Evolutionary conservation across 2,797 vertebrate genomes (phyloP).

Genomic region (Sebastes paucispinis): DNA sequence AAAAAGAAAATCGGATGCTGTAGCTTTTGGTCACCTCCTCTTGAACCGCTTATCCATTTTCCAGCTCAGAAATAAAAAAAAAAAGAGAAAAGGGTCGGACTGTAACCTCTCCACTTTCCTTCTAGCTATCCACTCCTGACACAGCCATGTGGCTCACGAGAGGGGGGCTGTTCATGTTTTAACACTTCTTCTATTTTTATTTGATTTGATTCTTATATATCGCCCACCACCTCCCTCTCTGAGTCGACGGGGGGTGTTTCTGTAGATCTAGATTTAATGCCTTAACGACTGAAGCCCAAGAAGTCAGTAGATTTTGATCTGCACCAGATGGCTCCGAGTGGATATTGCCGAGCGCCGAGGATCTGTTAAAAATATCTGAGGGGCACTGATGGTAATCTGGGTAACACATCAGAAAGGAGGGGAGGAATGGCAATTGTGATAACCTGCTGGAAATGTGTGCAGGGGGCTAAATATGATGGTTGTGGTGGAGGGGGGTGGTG

Average conservation of each 20-base stretch:
- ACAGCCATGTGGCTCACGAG: conserved; percentile 33
- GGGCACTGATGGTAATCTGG: conserved; percentile 92
- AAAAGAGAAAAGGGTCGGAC: conserved; percentile 25
- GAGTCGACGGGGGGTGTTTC: conserved; percentile 70
- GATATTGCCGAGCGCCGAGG: conserved; percentile 86
- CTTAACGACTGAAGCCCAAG: conserved; percentile 86
- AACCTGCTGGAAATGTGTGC: conserved; percentile 88
- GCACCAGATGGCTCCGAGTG: conserved; percentile 91
- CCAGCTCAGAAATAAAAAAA: conserved; percentile 26
- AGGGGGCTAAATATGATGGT: conserved; percentile 81
- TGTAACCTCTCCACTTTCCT: conserved; percentile 39
- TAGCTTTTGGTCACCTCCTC: conserved; percentile 33
- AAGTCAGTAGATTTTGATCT: conserved; percentile 91
- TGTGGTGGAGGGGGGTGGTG: conserved; percentile 38
- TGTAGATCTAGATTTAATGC: conserved; percentile 87
- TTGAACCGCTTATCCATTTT: conserved; percentile 49
- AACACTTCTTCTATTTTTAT: conserved; percentile 70
- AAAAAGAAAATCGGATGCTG: not conserved
- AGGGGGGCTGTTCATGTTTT: conserved; percentile 63
- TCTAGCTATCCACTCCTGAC: conserved; percentile 54
- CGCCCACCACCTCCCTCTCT: conserved; percentile 62
- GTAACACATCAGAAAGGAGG: conserved; percentile 88
- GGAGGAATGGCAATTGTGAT: conserved; percentile 89
- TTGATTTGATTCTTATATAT: conserved; percentile 75
- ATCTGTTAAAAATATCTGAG: conserved; percentile 92